A percentile compares a stretch with the other conserved stretches of the same genome.
Evolutionary conservation across 2,888 invertebrate genomes (phyloP).

Genomic region (Scelioninae gen. 1): DNA sequence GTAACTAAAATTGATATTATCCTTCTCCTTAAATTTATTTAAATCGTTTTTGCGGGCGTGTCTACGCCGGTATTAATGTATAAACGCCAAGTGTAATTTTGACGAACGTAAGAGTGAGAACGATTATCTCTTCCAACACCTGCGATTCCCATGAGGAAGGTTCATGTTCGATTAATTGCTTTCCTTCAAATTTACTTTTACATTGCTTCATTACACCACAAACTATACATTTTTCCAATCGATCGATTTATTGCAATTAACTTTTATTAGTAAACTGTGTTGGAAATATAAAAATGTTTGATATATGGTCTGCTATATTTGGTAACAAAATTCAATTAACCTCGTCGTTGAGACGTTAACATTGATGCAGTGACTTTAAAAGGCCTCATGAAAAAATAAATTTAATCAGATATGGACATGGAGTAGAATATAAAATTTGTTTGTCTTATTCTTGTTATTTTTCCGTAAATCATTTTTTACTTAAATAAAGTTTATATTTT

Average conservation of each 20-base stretch:
- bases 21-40: conserved; percentile 14
- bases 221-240: conserved; percentile 47
- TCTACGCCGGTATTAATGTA: conserved; percentile 36
- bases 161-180: conserved; percentile 68
- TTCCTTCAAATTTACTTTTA: conserved; percentile 63
- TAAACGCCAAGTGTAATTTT: conserved; percentile 76
- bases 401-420: too few species aligned
- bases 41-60: not conserved
- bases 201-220: conserved; percentile 42
- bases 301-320: conserved; percentile 12
- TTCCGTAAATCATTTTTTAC: too few species aligned
- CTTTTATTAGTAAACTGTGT: conserved; percentile 29
- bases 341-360: not conserved
- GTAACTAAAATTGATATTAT: not conserved
- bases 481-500: too few species aligned
- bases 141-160: conserved; percentile 80
- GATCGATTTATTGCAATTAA: conserved; percentile 53
- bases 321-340: conserved; percentile 17
- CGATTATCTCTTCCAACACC: conserved; percentile 82
- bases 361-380: too few species aligned
- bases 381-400: too few species aligned
- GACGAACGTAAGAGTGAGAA: conserved; percentile 74
- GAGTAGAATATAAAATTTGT: too few species aligned
- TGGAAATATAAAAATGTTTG: conserved; percentile 36
- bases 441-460: too few species aligned